Percentiles rank a stretch among this genome's conserved stretches.
Conservation (phyloP, 2,888 invertebrate genomes). For the Ypsolopha scabrella region DNA sequence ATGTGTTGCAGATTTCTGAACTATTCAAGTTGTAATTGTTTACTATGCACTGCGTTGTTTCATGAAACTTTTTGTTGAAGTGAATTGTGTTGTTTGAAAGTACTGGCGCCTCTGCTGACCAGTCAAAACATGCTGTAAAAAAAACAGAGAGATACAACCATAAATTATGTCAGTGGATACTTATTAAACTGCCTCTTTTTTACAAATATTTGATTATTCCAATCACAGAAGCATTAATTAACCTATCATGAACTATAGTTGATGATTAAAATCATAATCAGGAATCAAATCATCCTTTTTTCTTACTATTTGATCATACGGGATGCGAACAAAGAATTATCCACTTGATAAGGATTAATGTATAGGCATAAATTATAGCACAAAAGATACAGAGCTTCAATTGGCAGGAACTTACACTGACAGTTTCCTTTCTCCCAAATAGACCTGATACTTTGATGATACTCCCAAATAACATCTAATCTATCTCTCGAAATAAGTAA, state of each 20-base stretch:
- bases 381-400: no score
- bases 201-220: conserved; percentile 3
- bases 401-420: conserved; percentile 52
- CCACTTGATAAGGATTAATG: no score
- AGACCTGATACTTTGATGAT: conserved; percentile 62
- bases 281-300: no score
- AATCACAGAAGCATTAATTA: no score
- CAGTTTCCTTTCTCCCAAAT: conserved; percentile 75
- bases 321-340: no score
- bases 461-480: conserved; percentile 70
- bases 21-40: conserved; percentile 31
- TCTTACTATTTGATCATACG: no score
- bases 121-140: conserved; percentile 69
- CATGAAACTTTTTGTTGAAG: conserved; percentile 56
- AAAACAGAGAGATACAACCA: no score
- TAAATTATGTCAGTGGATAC: background rate
- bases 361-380: no score
- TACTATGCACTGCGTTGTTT: conserved; percentile 52
- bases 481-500: conserved; percentile 72
- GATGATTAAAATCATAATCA: no score
- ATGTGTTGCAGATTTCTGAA: conserved; percentile 59
- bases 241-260: no score
- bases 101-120: conserved; percentile 43
- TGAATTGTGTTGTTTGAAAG: conserved; percentile 58
- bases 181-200: background rate